Percentiles rank a stretch among this genome's conserved stretches.
These are phyloP conservation scores for Onchidella celtica DNA, from an alignment of 2,888 invertebrate species.

Conservation along the genomic window DNA sequence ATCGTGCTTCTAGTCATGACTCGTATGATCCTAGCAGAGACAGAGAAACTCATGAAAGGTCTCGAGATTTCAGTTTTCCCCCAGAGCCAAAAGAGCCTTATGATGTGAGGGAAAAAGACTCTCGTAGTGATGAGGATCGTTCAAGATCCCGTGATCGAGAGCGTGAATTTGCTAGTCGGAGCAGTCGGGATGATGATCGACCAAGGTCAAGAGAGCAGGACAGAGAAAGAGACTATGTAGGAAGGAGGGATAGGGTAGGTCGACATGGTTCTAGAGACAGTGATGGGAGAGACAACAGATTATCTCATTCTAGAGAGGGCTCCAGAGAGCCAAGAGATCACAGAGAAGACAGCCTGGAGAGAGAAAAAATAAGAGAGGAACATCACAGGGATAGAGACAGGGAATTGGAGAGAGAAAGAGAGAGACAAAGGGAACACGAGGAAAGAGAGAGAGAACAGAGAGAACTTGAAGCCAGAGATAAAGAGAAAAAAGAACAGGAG, in stretches of 20 bases:
- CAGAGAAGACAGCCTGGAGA: conserved; percentile 41
- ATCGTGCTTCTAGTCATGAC: conserved; percentile 22
- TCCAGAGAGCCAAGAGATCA: conserved; percentile 57
- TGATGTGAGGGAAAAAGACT: conserved; percentile 49
- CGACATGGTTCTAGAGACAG: conserved; percentile 57
- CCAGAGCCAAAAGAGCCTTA: conserved; percentile 61
- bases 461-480: conserved; percentile 50
- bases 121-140: conserved; percentile 10
- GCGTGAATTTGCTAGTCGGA: conserved; percentile 46
- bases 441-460: conserved; percentile 49
- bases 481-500: conserved; percentile 40
- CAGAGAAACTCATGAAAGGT: conserved; percentile 28
- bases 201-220: conserved; percentile 59
- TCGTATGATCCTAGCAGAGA: conserved; percentile 26
- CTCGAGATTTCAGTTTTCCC: conserved; percentile 54
- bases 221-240: conserved; percentile 52
- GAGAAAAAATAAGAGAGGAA: conserved; percentile 42
- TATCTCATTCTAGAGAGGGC: conserved; percentile 55
- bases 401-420: conserved; percentile 50
- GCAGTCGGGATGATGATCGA: conserved; percentile 57
- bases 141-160: conserved; percentile 53
- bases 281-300: conserved; percentile 55
- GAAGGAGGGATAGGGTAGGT: conserved; percentile 50
- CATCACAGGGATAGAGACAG: conserved; percentile 50
- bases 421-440: conserved; percentile 41